Evolutionary conservation across 2,797 vertebrate species (phyloP).

Genomic region (Sus cebifrons): DNA sequence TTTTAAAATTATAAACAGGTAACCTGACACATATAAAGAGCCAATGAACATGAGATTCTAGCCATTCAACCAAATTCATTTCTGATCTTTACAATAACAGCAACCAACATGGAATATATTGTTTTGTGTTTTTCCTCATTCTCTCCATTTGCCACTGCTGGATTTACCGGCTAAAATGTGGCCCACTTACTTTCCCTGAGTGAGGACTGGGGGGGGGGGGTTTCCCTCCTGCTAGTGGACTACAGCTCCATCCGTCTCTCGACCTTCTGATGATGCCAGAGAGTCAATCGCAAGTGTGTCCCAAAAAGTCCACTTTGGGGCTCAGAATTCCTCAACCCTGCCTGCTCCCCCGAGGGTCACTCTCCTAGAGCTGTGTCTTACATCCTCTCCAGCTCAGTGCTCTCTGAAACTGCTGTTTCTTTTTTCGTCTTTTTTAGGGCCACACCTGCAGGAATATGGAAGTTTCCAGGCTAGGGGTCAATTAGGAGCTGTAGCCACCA

Average conservation of each 20-base stretch:
- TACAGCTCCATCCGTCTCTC: not conserved
- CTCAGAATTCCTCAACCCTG: not conserved
- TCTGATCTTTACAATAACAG: not conserved
- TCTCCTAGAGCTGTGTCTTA: too few relatives aligned
- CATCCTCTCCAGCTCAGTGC: not conserved
- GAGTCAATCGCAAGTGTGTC: not conserved
- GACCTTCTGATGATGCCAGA: not conserved
- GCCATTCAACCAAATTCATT: not conserved
- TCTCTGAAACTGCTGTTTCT: rapidly evolving
- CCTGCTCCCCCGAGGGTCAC: rapidly evolving
- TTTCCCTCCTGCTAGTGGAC: not conserved
- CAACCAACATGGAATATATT: not conserved
- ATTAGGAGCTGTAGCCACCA: too few relatives aligned
- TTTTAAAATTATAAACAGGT: not conserved
- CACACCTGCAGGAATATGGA: too few relatives aligned
- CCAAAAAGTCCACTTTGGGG: not conserved
- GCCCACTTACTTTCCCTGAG: not conserved
- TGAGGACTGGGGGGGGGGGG: too few relatives aligned
- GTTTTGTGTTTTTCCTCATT: not conserved
- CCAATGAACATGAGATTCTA: not conserved
- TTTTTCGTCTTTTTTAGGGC: too few relatives aligned
- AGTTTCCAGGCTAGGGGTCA: too few relatives aligned
- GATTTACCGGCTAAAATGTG: rapidly evolving
- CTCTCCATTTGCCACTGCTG: not conserved
- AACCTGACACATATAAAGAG: not conserved